phyloP scores from a whole-genome alignment of 2,888 invertebrate species.

The Melikaiella ostensackeni region DNA sequence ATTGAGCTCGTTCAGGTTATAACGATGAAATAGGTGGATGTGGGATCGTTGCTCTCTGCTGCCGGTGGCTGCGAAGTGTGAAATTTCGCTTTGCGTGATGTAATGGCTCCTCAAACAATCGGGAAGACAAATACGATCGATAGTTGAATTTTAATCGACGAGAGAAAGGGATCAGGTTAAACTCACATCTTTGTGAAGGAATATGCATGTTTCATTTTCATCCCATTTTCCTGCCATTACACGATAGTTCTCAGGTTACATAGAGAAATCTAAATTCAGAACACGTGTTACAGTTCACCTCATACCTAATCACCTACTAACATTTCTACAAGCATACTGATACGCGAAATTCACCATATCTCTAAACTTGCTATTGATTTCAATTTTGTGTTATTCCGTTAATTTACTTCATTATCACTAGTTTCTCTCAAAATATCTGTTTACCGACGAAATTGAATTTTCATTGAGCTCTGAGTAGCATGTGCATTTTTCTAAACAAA shows the following conservation, averaged over 20 bases:
- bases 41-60: not conserved
- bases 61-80: not conserved
- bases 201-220: constrained; percentile 5
- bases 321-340: too few species aligned
- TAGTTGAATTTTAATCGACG: not conserved
- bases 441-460: too few species aligned
- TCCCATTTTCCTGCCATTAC: not conserved
- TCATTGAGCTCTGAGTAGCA: too few species aligned
- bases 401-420: too few species aligned
- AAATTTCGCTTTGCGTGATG: not conserved
- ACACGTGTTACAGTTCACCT: not conserved
- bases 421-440: too few species aligned
- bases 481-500: too few species aligned
- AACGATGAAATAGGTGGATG: constrained; percentile 8
- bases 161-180: not conserved
- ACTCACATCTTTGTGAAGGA: not conserved
- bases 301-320: not conserved
- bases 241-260: not conserved
- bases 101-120: not conserved
- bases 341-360: too few species aligned
- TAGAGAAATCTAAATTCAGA: not conserved
- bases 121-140: constrained; percentile 8
- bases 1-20: constrained; percentile 12
- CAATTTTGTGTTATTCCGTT: too few species aligned
- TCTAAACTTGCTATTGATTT: too few species aligned